Conservation (phyloP, 2,888 invertebrate species). For the Calliopum simillimum region DNA sequence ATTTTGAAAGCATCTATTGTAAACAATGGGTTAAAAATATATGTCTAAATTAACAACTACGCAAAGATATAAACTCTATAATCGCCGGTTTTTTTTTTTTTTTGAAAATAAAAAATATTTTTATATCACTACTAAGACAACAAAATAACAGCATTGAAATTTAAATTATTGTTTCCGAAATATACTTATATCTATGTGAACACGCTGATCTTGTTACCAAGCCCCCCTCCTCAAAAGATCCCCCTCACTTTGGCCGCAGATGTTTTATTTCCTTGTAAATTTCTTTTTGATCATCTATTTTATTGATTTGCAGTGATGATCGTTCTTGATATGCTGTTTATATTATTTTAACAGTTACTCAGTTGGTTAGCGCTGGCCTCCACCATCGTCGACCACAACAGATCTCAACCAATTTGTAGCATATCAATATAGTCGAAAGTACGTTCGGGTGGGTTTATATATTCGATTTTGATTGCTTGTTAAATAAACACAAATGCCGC, state of each 20-base stretch:
- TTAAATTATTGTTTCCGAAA: slow-evolving; percentile 23
- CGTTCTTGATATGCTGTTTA: slow-evolving; percentile 29
- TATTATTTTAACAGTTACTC: slow-evolving; percentile 22
- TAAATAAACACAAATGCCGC: slow-evolving; percentile 20
- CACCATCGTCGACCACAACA: slow-evolving; percentile 10
- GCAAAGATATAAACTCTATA: too few relatives aligned
- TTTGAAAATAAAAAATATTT: slow-evolving; percentile 19
- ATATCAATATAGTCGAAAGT: neutral
- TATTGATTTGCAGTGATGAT: slow-evolving; percentile 50
- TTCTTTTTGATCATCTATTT: slow-evolving; percentile 65
- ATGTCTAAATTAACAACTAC: too few relatives aligned
- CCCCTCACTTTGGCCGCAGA: neutral
- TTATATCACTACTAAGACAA: slow-evolving; percentile 3
- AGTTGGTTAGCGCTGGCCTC: slow-evolving; percentile 24
- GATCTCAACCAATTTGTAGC: slow-evolving; percentile 17
- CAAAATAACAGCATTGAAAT: neutral
- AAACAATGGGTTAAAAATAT: too few relatives aligned
- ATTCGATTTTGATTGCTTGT: slow-evolving; percentile 14
- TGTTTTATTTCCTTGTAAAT: slow-evolving; percentile 53
- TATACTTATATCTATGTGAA: neutral
- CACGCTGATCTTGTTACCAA: neutral
- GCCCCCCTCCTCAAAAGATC: neutral
- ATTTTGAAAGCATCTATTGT: too few relatives aligned
- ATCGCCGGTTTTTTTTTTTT: too few relatives aligned
- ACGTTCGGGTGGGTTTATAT: neutral